Evolutionary conservation across 2,113 vertebrate species (phyloP), one percentile per base, ranked within the genome.

Genomic region (Petrocephalus microphthalmus): DNA sequence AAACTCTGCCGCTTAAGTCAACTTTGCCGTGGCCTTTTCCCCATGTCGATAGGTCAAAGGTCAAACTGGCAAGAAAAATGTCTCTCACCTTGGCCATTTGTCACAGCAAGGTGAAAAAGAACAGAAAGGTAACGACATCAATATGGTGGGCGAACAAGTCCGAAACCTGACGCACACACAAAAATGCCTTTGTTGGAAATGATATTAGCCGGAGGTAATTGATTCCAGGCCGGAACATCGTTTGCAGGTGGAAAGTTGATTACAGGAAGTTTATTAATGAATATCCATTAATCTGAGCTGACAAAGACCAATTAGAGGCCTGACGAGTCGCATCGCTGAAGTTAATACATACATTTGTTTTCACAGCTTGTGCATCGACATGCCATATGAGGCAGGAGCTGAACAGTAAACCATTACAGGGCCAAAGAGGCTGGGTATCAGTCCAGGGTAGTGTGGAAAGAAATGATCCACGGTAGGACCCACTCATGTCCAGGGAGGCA

Each of bases 211-310:
- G 94, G 96, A 96, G 94, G 95, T 97, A 98, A 98, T 97, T 97
- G 97, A 98, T 97, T 97, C 96, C 97, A 98, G 96, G 95, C 96
- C 92, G 91, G 95, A 94, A 94, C 94, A 95, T 95, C 93, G 95
- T 96, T 96, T 97, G 96, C 97, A 98, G 97, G 97, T 98, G 96
- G 97, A 96, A 95, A 96, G 94, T 95, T 95, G 97, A 96, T 96
- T 97, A 96, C 97, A 97, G 97, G 97, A 97, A 97, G 97, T 95
- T 95, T 97, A 98, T 97, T 97, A 97, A 97, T 96, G 96, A 96
- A 95, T 93, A 94, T 95, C 95, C 96, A 98, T 98, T 97, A 96
- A 98, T 98, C 96, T 98, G 95, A 92, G 94, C 95, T 96, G 95
- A 97, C 96, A 96, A 94, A 92, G 93, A 95, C 93, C 92, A 96